phyloP scores from a whole-genome alignment of 2,888 invertebrate species.

The Dryomyza anilis region DNA sequence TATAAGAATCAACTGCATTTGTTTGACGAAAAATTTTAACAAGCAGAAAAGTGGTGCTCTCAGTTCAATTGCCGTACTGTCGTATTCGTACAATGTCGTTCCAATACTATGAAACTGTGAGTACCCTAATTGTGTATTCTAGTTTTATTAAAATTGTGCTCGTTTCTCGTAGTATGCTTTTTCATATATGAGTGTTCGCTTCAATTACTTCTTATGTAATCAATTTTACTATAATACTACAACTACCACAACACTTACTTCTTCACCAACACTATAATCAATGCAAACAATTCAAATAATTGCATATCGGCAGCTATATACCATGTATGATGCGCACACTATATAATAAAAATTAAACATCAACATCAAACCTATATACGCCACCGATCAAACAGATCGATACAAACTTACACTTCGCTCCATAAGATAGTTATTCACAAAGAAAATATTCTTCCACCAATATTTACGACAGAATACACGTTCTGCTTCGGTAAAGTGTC shows the following conservation, averaged over 20 bases:
- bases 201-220: neutral
- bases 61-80: too few relatives aligned
- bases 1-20: too few relatives aligned
- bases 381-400: neutral
- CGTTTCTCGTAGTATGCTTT: neutral
- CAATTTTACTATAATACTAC: neutral
- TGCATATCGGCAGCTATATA: slow-evolving; percentile 56
- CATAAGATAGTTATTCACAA: slow-evolving; percentile 55
- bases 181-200: too few relatives aligned
- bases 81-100: too few relatives aligned
- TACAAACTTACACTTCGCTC: slow-evolving; percentile 44
- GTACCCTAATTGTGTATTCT: too few relatives aligned
- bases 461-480: slow-evolving; percentile 52
- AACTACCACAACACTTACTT: slow-evolving; percentile 41
- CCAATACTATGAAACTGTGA: too few relatives aligned
- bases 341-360: slow-evolving; percentile 12
- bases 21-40: too few relatives aligned
- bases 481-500: slow-evolving; percentile 49
- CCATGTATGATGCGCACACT: slow-evolving; percentile 59
- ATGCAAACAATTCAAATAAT: slow-evolving; percentile 48
- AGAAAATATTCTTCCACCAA: slow-evolving; percentile 61
- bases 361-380: neutral
- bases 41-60: too few relatives aligned
- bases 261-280: slow-evolving; percentile 43
- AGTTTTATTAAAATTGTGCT: neutral